Evolutionary conservation across 2,113 vertebrate genomes (phyloP), one percentile per base, ranked within the genome.

Genomic region (Probosciger aterrimus): DNA sequence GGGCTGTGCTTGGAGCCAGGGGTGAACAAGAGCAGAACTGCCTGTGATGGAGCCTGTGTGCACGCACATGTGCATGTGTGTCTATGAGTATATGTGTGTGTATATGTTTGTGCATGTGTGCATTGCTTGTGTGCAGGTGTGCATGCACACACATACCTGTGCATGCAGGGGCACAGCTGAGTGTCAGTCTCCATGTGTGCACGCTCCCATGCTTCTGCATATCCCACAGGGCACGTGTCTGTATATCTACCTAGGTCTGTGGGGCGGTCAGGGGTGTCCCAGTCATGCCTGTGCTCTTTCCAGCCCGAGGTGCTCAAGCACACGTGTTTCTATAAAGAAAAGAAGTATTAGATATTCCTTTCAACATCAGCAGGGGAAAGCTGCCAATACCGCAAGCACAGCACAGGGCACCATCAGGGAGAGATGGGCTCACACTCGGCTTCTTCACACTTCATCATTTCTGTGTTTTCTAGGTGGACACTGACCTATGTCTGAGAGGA

Each of bases 21-120:
- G 39, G 14, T 49, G 57, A 47, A 19, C 2, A 27, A 59, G 14
- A 28, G 30, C 63, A 64, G 69, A 76, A 46, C 7, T 22, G 27
- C n/a, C 44, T 9, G 3, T 30, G 37, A 25, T 11, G 14, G 14
- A 86, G 20, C 18, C 18, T 43, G 5, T 10, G 18, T 41, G 33
- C 11, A 1, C 15, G 5, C 3, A 2, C 7, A 3, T 28, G 10
- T 7, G 16, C 4, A 1, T 11, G 14, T 3, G 4, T 5, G 24
- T 11, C 19, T 18, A 9, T 11, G 25, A 28, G 7, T n/a, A 8
- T 14, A 15, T 17, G 16, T 27, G 31, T 30, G 8, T 49, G 22
- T 17, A 6, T 27, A 7, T 49, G 28, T 39, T 8, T 63, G 16
- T 31, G 3, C 6, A 9, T 1, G 2, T 20, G 5, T 24, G 33